Base-by-base conservation (phyloP, 2,888 invertebrate species). In the Drosophila planitibia region DNA sequence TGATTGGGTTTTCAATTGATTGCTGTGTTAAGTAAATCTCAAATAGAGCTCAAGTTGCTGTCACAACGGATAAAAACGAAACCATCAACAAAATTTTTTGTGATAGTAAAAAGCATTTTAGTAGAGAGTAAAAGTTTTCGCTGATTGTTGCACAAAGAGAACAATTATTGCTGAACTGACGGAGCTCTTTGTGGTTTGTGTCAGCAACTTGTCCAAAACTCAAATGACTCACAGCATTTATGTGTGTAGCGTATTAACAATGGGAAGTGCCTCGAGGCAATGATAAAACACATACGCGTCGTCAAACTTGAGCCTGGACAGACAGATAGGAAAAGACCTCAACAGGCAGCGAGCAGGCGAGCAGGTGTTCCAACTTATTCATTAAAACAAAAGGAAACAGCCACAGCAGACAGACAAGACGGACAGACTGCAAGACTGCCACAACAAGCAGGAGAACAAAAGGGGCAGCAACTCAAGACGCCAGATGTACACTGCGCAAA, bases 301-400 rank as follows among this genome's bases (percentile, higher is more conserved):
- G 72, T 71, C 74, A 71, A 65, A 80, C 86, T 85, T 80, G 75
- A 82, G 76, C 65, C 67, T 64, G 74, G 63, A 69, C 85, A 70
- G 74, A 53, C 57, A 49, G 57, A 28, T 10, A 44, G 59, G 30
- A 65, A 64, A 57, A 81, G 81, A 78, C 19, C 64, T 79, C 65
- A 73, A 76, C 83, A n/a, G n/a, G n/a, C n/a, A n/a, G 65, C 82
- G 76, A 39, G 47, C 72, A 76, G 69, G 65, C 83, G 37, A 87
- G 87, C 87, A 88, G 87, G 87, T 88, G 87, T 89, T 87, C 61
- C 81, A 83, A 79, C 81, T 88, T 88, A 85, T 87, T 88, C 90
- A 87, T 89, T 89, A 85, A 83, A 85, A 88, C 78, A 87, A 87
- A 83, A 81, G 83, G 85, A 85, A 85, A 62, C 75, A 80, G 83